A percentile compares a stretch with the other conserved stretches of the same genome.
phyloP scores from a whole-genome alignment of 2,888 invertebrate genomes.

The Phyto melanocephala region DNA sequence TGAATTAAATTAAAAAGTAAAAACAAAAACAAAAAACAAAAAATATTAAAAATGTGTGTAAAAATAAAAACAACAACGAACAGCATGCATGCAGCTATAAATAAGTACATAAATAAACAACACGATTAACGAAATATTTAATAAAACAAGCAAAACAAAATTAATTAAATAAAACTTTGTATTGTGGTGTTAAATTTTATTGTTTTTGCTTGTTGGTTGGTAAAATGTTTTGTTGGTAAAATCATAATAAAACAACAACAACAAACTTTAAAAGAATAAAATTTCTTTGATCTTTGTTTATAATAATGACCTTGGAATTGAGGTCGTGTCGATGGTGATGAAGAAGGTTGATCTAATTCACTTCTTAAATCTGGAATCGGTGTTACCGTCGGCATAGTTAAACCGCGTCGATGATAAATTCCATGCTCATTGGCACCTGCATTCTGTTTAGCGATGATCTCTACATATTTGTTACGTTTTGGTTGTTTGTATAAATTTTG shows the following conservation, averaged over 20 bases:
- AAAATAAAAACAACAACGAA: too few relatives aligned
- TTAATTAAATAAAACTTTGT: constrained; percentile 2
- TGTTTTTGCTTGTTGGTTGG: not conserved
- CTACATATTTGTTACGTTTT: constrained; percentile 59
- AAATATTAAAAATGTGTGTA: too few relatives aligned
- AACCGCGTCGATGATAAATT: constrained; percentile 90
- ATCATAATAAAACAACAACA: constrained; percentile 15
- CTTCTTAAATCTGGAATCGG: constrained; percentile 92
- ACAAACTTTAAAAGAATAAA: constrained; percentile 29
- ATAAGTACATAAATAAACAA: not conserved
- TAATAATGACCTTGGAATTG: constrained; percentile 78
- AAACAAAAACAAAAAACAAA: too few relatives aligned
- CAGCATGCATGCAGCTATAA: too few relatives aligned
- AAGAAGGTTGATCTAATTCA: constrained; percentile 77
- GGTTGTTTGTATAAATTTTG: too few relatives aligned
- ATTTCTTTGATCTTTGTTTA: constrained; percentile 27
- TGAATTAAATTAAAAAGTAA: too few relatives aligned
- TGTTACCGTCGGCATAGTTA: constrained; percentile 89
- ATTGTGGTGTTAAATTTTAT: constrained; percentile 2
- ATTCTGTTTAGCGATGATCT: constrained; percentile 74
- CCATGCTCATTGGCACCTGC: constrained; percentile 88
- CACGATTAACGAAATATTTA: not conserved
- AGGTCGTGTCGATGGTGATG: constrained; percentile 77
- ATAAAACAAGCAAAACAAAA: constrained; percentile 4
- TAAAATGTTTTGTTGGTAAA: constrained; percentile 42